Base-by-base conservation (phyloP, 2,797 vertebrate species). In the Sebastes kiyomatsui region DNA sequence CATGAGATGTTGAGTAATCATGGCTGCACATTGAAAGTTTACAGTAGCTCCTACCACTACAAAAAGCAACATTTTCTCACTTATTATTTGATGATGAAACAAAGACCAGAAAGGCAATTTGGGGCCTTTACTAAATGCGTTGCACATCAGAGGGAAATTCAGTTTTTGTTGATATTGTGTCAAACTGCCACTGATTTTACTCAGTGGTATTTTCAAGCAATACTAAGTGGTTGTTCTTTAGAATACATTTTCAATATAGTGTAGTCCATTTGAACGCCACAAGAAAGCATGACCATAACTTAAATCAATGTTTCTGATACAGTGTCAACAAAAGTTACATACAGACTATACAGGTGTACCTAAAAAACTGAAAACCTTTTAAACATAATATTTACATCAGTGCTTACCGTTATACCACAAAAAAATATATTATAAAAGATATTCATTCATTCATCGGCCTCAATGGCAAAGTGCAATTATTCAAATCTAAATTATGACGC, bases 1-100 rank as follows among this genome's bases (percentile, higher is more conserved):
- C 1, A 23, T 35, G n/a, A 64, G 33, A 35, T 23, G 2, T 10
- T 64, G 3, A 25, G 3, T 4, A 55, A 0, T 55, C 5, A 7
- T 62, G 1, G 60, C 32, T 35, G 6, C 32, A 38, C 33, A 49
- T 7, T 67, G 3, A 49, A 67, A 52, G 42, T 30, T 52, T 52
- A 14, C 7, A 52, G 1, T 5, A 11, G 2, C 2, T 12, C 28
- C 5, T 1, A 2, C 16, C 9, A 12, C 18, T 13, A 25, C n/a
- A 62, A 61, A 62, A 33, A 62, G 3, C 5, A 12, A 32, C 18
- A 6, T 28, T 32, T 32, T 61, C 28, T 52, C 49, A 52, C 20
- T n/a, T 52, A 52, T 7, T 46, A 46, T 46, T 14, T 52, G 20
- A 52, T 0, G 7, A 49, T 49, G 42, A 49, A 0, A 49, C 42